These are phyloP conservation scores for Coreius guichenoti DNA, from an alignment of 2,797 vertebrate species.

Conservation along the genomic window DNA sequence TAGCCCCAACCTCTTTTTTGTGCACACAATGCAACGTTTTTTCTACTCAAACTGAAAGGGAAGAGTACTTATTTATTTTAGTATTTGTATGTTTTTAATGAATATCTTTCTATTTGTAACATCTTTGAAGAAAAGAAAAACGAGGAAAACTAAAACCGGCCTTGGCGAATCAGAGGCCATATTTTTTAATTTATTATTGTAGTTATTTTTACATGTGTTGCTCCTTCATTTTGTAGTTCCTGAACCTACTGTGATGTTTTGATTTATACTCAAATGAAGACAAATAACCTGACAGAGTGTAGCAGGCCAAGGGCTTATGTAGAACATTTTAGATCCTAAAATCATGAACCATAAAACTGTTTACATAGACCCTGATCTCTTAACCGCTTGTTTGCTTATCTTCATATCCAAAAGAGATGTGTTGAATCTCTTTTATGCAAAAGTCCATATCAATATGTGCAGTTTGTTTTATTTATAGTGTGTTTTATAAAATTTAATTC, in stretches of 20 bases:
- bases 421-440: slow-evolving; percentile 18
- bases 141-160: slow-evolving; percentile 33
- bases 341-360: slow-evolving; percentile 31
- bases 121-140: slow-evolving; percentile 67
- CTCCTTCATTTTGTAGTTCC: slow-evolving; percentile 29
- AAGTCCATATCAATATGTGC: slow-evolving; percentile 16
- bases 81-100: slow-evolving; percentile 98
- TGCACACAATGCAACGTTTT: slow-evolving; percentile 83
- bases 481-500: slow-evolving; percentile 7
- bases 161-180: slow-evolving; percentile 18
- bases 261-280: slow-evolving; percentile 34
- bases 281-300: slow-evolving; percentile 25
- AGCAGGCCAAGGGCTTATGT: slow-evolving; percentile 40
- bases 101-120: slow-evolving; percentile 91
- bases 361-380: slow-evolving; percentile 31
- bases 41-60: slow-evolving; percentile 89
- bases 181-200: slow-evolving; percentile 46
- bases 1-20: slow-evolving; percentile 60
- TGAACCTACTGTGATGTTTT: slow-evolving; percentile 41
- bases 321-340: slow-evolving; percentile 28
- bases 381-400: slow-evolving; percentile 16
- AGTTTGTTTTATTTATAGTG: not conserved
- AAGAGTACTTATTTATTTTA: slow-evolving; percentile 96
- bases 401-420: slow-evolving; percentile 32
- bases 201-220: slow-evolving; percentile 24